Percentiles rank a stretch among this genome's conserved stretches.
phyloP scores from a whole-genome alignment of 2,888 invertebrate genomes.

The Agrotis exclamationis region DNA sequence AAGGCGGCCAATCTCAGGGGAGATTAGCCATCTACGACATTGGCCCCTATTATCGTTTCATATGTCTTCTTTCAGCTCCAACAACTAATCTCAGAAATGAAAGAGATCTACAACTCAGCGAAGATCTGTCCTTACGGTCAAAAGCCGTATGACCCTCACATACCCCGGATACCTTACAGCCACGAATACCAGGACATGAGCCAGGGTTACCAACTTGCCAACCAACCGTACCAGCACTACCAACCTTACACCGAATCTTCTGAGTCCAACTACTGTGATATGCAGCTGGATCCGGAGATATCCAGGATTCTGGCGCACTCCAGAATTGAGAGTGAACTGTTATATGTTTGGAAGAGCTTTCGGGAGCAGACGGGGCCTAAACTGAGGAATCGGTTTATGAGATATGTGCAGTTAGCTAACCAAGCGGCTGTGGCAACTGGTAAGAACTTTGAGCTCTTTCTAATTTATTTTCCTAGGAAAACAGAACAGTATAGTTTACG shows the following conservation, averaged over 20 bases:
- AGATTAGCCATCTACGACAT: too few species aligned
- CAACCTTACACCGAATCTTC: constrained; percentile 75
- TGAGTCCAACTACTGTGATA: constrained; percentile 64
- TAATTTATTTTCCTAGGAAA: not conserved
- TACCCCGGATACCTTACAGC: constrained; percentile 73
- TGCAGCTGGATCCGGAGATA: constrained; percentile 91
- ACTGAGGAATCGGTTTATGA: constrained; percentile 94
- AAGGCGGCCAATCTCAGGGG: too few species aligned
- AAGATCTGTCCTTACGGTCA: constrained; percentile 93
- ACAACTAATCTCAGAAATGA: constrained; percentile 94
- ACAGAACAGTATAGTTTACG: too few species aligned
- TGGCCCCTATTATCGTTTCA: too few species aligned
- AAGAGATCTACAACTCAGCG: constrained; percentile 94
- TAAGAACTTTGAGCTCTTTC: constrained; percentile 72
- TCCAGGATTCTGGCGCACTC: constrained; percentile 93
- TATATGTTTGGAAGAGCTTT: constrained; percentile 96
- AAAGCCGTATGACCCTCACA: constrained; percentile 86
- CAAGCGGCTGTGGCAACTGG: constrained; percentile 94
- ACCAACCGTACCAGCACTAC: constrained; percentile 81
- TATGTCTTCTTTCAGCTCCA: constrained; percentile 91
- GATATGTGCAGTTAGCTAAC: constrained; percentile 95
- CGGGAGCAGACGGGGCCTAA: constrained; percentile 95
- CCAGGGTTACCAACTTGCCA: constrained; percentile 73
- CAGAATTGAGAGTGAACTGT: constrained; percentile 94
- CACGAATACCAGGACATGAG: constrained; percentile 71